These are phyloP conservation scores for Cricetomys ansorgei DNA, from an alignment of 2,113 vertebrate genomes.

Conservation along the genomic window DNA sequence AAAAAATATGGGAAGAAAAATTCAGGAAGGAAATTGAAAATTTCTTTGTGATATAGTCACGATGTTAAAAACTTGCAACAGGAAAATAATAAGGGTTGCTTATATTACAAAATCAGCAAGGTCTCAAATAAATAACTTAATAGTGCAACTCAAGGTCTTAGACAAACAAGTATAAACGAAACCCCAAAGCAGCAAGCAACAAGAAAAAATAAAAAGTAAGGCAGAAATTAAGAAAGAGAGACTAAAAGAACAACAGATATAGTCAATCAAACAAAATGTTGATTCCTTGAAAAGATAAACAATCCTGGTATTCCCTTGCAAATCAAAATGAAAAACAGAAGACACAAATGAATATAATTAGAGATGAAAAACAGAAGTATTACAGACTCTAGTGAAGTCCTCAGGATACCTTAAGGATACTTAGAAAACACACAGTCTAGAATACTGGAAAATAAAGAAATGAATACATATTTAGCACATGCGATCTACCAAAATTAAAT, in stretches of 20 bases:
- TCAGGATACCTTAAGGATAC: background rate
- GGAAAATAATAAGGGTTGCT: background rate
- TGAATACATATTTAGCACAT: background rate
- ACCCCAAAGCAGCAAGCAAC: background rate
- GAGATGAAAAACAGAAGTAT: background rate
- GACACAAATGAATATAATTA: background rate
- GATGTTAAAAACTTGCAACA: background rate
- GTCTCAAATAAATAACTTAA: background rate
- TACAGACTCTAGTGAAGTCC: background rate
- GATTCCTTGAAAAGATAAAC: background rate
- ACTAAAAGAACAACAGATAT: background rate
- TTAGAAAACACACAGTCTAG: background rate
- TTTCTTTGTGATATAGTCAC: background rate
- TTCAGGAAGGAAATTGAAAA: background rate
- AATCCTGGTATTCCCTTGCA: background rate
- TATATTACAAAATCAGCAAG: background rate
- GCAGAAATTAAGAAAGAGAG: background rate
- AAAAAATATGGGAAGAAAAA: background rate
- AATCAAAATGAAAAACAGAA: background rate
- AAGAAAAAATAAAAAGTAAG: background rate
- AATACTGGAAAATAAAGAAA: background rate
- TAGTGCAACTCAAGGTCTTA: background rate
- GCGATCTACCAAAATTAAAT: background rate
- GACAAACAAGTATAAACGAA: background rate
- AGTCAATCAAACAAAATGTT: background rate